These are phyloP conservation scores for Spea hammondii DNA, from an alignment of 2,797 vertebrate genomes.

Conservation along the genomic window DNA sequence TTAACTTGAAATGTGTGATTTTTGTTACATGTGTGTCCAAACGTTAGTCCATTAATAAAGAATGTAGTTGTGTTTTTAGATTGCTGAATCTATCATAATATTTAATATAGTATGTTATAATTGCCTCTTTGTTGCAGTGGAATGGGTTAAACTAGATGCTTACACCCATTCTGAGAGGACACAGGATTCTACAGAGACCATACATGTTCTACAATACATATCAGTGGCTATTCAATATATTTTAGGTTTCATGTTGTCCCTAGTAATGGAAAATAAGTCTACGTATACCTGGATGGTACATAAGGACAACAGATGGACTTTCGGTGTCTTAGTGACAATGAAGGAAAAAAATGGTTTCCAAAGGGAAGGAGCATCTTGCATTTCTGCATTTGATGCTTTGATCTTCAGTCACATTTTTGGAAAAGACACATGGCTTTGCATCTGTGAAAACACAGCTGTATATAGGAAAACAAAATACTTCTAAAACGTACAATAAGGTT, in stretches of 20 bases:
- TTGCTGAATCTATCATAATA: too few relatives aligned
- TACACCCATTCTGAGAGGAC: not conserved
- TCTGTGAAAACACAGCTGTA: conserved; percentile 98
- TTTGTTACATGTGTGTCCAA: too few relatives aligned
- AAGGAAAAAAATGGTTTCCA: conserved; percentile 71
- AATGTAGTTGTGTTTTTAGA: too few relatives aligned
- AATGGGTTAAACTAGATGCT: not conserved
- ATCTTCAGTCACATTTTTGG: conserved; percentile 85
- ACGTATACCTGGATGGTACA: conserved; percentile 77
- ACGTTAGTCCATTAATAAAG: too few relatives aligned
- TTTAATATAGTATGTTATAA: too few relatives aligned
- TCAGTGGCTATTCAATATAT: not conserved
- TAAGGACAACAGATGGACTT: conserved; percentile 92
- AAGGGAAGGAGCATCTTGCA: conserved; percentile 83
- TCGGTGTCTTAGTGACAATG: conserved; percentile 76
- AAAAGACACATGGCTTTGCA: conserved; percentile 84
- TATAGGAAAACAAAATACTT: conserved; percentile 80
- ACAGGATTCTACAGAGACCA: not conserved
- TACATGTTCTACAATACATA: not conserved
- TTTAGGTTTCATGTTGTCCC: not conserved
- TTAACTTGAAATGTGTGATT: too few relatives aligned
- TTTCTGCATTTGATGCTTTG: conserved; percentile 87
- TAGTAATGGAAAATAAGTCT: not conserved
- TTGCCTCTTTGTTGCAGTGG: too few relatives aligned
- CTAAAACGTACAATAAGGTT: conserved; percentile 71